Evolutionary conservation across 2,113 vertebrate species (phyloP).

Genomic region (Alexandromys fortis): DNA sequence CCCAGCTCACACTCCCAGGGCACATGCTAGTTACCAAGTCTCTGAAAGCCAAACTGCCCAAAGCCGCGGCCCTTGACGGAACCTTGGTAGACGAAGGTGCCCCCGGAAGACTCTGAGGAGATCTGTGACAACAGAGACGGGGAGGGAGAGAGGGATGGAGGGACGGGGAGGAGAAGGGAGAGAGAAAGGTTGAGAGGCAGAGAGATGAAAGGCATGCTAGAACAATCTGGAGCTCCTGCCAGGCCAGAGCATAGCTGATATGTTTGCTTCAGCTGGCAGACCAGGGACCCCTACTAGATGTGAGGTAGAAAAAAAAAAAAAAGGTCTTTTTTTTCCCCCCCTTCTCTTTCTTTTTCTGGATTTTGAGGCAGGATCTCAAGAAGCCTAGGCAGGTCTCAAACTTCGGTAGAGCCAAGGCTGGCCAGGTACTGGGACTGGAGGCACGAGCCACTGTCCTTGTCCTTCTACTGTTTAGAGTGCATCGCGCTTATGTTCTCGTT

Average conservation of each 20-base stretch:
- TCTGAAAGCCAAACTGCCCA: slow-evolving; percentile 98
- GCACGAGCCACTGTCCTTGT: background rate
- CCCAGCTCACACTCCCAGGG: background rate
- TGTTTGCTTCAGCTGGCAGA: too few relatives aligned
- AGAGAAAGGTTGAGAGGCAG: too few relatives aligned
- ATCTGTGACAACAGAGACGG: slow-evolving; percentile 86
- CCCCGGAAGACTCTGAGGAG: slow-evolving; percentile 93
- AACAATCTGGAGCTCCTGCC: background rate
- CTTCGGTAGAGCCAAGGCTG: background rate
- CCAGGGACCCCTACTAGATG: background rate
- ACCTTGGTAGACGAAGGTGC: slow-evolving; percentile 97
- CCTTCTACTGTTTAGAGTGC: background rate
- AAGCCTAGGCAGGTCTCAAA: background rate
- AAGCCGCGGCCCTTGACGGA: slow-evolving; percentile 98
- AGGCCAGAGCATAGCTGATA: rapidly evolving
- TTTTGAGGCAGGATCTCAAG: background rate
- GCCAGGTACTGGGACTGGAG: background rate
- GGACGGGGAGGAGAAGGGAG: background rate
- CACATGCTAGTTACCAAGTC: slow-evolving; percentile 90
- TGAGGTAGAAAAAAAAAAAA: background rate
- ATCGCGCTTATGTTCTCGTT: background rate
- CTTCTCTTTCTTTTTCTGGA: background rate
- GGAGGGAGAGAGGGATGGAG: background rate
- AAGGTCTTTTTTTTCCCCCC: background rate
- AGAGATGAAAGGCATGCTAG: background rate